phyloP scores from a whole-genome alignment of 2,888 invertebrate genomes.

The Cephus spinipes region DNA sequence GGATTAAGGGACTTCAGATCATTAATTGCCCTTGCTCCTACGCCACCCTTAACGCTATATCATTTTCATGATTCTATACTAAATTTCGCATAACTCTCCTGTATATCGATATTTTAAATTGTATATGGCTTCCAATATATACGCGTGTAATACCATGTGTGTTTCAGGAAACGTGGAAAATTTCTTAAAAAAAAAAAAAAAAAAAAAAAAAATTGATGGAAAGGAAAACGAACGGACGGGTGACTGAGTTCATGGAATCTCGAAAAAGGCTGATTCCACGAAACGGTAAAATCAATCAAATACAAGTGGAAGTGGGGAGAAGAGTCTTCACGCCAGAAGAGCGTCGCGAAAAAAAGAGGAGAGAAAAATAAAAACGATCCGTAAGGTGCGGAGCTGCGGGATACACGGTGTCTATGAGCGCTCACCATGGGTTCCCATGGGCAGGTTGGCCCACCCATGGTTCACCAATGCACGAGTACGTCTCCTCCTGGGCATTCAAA shows the following conservation, averaged over 20 bases:
- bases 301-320: conserved; percentile 6
- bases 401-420: conserved; percentile 1
- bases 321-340: background rate
- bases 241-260: background rate
- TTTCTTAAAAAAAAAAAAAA: background rate
- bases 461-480: conserved; percentile 31
- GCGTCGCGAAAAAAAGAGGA: conserved; percentile 29
- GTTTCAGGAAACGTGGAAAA: background rate
- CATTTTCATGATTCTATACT: background rate
- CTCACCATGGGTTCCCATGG: conserved; percentile 48
- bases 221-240: background rate
- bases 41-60: background rate
- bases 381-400: conserved; percentile 26
- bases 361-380: conserved; percentile 27
- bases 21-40: conserved; percentile 33
- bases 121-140: background rate
- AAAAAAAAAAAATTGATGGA: background rate
- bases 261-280: conserved; percentile 24
- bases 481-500: conserved; percentile 19
- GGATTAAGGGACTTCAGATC: conserved; percentile 58
- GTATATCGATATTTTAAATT: background rate
- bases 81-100: background rate
- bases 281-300: conserved; percentile 40
- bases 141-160: background rate
- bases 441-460: conserved; percentile 66